phyloP scores from a whole-genome alignment of 1,140 invertebrate genomes.

The Popillia japonica region DNA sequence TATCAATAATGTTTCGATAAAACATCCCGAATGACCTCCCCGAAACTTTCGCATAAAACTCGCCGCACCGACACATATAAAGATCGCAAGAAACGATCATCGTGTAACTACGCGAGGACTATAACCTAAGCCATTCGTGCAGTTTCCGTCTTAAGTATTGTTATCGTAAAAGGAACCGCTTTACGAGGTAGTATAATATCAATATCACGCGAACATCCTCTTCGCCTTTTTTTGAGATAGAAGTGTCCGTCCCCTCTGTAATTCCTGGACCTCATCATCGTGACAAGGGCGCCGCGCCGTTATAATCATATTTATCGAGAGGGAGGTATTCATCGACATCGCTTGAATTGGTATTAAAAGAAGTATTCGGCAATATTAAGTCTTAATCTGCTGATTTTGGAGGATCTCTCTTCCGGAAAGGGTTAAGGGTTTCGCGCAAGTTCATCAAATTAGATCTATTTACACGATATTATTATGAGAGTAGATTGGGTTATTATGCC shows the following conservation, averaged over 20 bases:
- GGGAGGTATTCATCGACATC: neutral
- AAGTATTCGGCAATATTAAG: neutral
- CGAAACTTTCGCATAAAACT: too few species aligned
- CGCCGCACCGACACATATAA: too few species aligned
- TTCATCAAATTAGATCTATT: too few species aligned
- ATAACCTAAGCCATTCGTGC: neutral
- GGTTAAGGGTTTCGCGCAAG: too few species aligned
- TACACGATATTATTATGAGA: neutral
- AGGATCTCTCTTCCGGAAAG: neutral
- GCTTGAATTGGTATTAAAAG: neutral
- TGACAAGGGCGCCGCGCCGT: neutral
- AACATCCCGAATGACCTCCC: too few species aligned
- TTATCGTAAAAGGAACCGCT: neutral
- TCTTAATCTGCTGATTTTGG: constrained; percentile 9
- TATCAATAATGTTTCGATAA: too few species aligned
- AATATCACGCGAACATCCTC: neutral
- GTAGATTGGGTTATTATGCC: neutral
- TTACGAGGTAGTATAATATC: neutral
- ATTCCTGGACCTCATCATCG: neutral
- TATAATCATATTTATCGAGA: neutral
- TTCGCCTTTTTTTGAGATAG: neutral
- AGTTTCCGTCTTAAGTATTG: neutral
- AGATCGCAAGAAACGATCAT: too few species aligned
- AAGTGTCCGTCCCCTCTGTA: neutral
- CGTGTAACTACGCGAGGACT: neutral